Evolutionary conservation across 1,140 invertebrate species (phyloP), one percentile per base, ranked within the genome.

Genomic region (Capitella teleta): DNA sequence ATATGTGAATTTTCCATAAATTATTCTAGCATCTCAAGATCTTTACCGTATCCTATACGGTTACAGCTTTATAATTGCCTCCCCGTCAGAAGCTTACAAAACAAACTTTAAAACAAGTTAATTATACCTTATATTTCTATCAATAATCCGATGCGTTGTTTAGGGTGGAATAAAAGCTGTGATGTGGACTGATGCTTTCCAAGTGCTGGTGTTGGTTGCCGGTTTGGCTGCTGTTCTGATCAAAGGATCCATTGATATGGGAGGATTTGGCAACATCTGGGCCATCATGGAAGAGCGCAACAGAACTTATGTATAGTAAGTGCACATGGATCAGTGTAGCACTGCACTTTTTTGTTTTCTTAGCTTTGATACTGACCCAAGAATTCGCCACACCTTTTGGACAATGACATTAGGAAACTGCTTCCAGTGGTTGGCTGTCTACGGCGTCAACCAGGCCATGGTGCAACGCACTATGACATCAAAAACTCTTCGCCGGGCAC

Each of bases 91-190:
- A n/a, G 21, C 36, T 37, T n/a, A 2, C 6, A 37, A 19, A 6
- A 5, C 36, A 37, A 2, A 34, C 10, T 34, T 34, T 10, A 34
- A 1, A 34, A 34, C 32, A 34, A 34, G 16, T 34, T 10, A 34
- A 34, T 34, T n/a, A 8, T 40, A n/a, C 25, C 10, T 21, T 10
- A 19, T 40, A 40, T 10, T 5, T 18, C n/a, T 14, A 6, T 40
- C 38, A 21, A 1, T 34, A 34, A 34, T 34, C 10, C 25, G 19
- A 40, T 40, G 0, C n/a, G n/a, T n/a, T 34, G 75, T 77, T 59
- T 67, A 91, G 78, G 90, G 91, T 34, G 91, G 91, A 1, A 87
- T 95, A 80, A 93, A 93, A 71, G 89, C 90, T 4, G 89, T 94
- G 1, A 82, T 95, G 56, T 72, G 67, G 77, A 89, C 90, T 0